Base-by-base conservation (phyloP, 2,888 invertebrate species). In the Apamea anceps region DNA sequence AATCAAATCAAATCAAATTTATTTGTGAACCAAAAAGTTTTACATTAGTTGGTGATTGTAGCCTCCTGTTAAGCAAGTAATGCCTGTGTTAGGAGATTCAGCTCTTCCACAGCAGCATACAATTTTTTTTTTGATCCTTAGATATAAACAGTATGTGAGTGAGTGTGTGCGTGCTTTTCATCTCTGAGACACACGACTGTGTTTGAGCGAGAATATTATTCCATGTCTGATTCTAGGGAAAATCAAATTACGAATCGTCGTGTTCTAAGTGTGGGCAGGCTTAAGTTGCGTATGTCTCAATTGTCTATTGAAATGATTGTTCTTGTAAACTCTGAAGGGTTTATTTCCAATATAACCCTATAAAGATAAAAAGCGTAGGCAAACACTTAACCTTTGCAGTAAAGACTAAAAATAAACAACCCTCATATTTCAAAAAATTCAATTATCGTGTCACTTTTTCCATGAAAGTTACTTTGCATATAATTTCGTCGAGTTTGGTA, bases 321-420 rank as follows among this genome's bases (percentile, higher is more conserved):
- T 63, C 48, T 73, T 37, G 54, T 48, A 13, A 62, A 18, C 25
- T 42, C n/a, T n/a, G 21, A 60, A 67, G 60, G 21, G 45, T 70
- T 51, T 75, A 74, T 81, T 65, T 79, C 42, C 80, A 87, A 87
- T 88, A 86, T 72, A 78, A 60, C 51, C 28, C 32, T 79, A 77
- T 85, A 73, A 68, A 81, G 42, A 80, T 25, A 42, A 66, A 71
- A 51, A 45, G 72, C 63, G 84, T 78, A 81, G 80, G 67, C 60
- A 48, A 18, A 37, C 79, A 74, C 85, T 85, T 86, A 84, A 77
- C 81, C 84, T 84, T 88, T 79, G 62, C 68, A 77, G 72, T 74
- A 65, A 72, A 57, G 51, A 71, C 77, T 66, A 75, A 80, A 78
- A 74, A 86, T 82, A 82, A 77, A 76, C 78, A 74, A 70, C 32